These are phyloP conservation scores for Eidolon helvum DNA, from an alignment of 2,113 vertebrate genomes.

Conservation along the genomic window DNA sequence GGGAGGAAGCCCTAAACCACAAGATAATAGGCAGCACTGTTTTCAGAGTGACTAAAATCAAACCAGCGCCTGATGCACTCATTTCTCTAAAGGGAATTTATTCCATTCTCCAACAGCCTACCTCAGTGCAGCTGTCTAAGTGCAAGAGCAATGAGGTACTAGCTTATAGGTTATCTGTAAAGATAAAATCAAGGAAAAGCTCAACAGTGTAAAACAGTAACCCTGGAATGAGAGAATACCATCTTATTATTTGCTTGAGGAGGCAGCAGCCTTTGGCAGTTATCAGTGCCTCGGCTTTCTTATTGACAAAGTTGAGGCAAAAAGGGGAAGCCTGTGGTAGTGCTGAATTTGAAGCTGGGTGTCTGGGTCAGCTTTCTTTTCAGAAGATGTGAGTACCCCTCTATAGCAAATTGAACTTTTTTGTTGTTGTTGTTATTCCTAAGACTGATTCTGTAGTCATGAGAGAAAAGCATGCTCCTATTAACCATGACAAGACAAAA, in stretches of 20 bases:
- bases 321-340: background rate
- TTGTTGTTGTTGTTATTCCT: background rate
- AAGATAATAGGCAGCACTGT: background rate
- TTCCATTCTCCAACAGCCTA: background rate
- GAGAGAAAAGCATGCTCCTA: background rate
- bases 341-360: background rate
- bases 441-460: background rate
- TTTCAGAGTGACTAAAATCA: background rate
- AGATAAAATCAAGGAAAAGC: background rate
- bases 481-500: background rate
- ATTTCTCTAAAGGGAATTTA: background rate
- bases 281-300: background rate
- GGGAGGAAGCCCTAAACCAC: background rate
- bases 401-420: background rate
- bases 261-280: background rate
- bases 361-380: background rate
- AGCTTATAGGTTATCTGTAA: background rate
- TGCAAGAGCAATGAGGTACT: background rate
- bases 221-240: background rate
- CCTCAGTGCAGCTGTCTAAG: background rate
- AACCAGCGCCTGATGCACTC: background rate
- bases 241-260: background rate
- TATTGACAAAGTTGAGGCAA: background rate
- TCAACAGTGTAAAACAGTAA: background rate
- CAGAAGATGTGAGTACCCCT: background rate